Percentiles rank a stretch among this genome's conserved stretches.
phyloP scores from a whole-genome alignment of 2,113 vertebrate genomes.

The Nothobranchius furzeri region DNA sequence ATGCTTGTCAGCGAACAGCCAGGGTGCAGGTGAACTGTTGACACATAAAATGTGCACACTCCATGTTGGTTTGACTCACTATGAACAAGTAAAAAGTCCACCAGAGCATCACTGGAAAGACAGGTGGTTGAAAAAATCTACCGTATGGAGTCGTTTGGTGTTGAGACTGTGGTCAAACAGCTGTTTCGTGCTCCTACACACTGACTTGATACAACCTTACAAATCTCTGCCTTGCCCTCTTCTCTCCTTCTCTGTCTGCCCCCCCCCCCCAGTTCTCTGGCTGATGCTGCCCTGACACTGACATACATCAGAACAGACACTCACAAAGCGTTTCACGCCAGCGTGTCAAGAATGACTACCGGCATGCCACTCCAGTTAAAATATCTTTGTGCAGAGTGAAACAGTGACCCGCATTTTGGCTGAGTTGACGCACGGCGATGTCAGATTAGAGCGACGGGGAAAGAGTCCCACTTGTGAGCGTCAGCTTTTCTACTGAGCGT shows the following conservation, averaged over 20 bases:
- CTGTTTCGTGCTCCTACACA: conserved; percentile 69
- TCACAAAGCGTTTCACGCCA: conserved; percentile 56
- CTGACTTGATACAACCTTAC: conserved; percentile 69
- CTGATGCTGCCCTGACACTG: conserved; percentile 36
- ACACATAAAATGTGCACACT: conserved; percentile 49
- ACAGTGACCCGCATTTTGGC: conserved; percentile 46
- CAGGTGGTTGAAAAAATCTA: conserved; percentile 66
- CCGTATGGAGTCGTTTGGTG: conserved; percentile 76
- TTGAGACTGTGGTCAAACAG: conserved; percentile 72
- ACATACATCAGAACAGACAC: conserved; percentile 45
- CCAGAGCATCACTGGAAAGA: conserved; percentile 62
- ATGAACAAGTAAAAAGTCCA: conserved; percentile 35
- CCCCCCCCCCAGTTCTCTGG: conserved; percentile 2
- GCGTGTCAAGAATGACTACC: conserved; percentile 46
- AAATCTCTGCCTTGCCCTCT: conserved; percentile 42
- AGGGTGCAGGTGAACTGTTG: conserved; percentile 29
- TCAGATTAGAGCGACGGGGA: conserved; percentile 17
- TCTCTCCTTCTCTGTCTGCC: conserved; percentile 41
- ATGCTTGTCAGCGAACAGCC: conserved; percentile 24
- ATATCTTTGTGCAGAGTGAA: conserved; percentile 51
- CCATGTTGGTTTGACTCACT: conserved; percentile 53
- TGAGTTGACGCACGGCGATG: conserved; percentile 33
- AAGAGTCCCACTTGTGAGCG: conserved; percentile 1
- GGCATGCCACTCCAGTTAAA: conserved; percentile 45
- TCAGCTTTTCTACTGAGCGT: conserved; percentile 25